Conservation (phyloP, 2,888 invertebrate genomes). For the Drosophila rubida region DNA sequence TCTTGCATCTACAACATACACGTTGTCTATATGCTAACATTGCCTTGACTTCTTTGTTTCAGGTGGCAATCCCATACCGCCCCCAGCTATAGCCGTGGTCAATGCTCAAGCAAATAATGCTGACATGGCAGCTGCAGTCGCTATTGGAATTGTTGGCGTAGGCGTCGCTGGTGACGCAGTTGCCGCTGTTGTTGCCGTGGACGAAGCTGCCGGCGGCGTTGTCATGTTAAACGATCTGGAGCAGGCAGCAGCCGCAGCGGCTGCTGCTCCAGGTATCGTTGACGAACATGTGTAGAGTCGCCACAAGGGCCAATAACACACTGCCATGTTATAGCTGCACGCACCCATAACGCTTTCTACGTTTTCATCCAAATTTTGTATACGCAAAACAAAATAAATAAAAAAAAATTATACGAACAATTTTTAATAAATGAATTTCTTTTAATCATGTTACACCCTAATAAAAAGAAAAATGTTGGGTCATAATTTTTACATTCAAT, state of each 20-base stretch:
- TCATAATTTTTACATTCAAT: no score
- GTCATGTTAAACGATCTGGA: conserved; percentile 78
- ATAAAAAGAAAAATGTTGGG: no score
- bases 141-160: conserved; percentile 59
- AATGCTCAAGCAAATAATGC: conserved; percentile 69
- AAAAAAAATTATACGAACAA: conserved; percentile 16
- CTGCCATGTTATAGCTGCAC: conserved; percentile 61
- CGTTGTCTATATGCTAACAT: background rate
- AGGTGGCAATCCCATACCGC: conserved; percentile 84
- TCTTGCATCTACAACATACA: no score
- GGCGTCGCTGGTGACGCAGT: conserved; percentile 62
- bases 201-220: conserved; percentile 81
- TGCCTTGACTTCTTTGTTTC: background rate
- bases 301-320: conserved; percentile 38
- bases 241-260: conserved; percentile 59
- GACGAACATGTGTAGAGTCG: conserved; percentile 66
- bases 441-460: no score
- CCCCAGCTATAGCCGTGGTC: conserved; percentile 70
- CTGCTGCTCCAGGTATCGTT: conserved; percentile 47
- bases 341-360: conserved; percentile 64
- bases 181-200: conserved; percentile 71
- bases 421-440: background rate
- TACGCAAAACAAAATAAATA: conserved; percentile 46
- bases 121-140: conserved; percentile 58
- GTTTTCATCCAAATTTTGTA: conserved; percentile 67